phyloP scores from a whole-genome alignment of 2,888 invertebrate genomes.

The Rhaphigaster nebulosa region DNA sequence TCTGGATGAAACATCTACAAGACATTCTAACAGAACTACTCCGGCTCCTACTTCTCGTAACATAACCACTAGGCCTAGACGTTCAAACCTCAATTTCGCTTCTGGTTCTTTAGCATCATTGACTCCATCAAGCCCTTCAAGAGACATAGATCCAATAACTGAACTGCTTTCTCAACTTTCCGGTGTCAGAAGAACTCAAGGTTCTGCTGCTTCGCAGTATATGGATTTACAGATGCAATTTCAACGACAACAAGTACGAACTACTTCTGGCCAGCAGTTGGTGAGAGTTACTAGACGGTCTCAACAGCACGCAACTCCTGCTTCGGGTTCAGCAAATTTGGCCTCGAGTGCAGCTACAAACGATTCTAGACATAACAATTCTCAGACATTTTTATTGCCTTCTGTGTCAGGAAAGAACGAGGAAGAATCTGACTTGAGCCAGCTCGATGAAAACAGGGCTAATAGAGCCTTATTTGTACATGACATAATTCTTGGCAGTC shows the following conservation, averaged over 20 bases:
- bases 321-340: background rate
- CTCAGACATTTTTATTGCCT: slow-evolving; percentile 10
- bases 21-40: slow-evolving; percentile 48
- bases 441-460: background rate
- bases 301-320: slow-evolving; percentile 18
- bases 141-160: slow-evolving; percentile 60
- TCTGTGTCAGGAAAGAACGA: background rate
- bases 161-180: slow-evolving; percentile 81
- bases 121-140: slow-evolving; percentile 14
- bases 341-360: background rate
- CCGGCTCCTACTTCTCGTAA: slow-evolving; percentile 54
- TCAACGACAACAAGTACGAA: slow-evolving; percentile 86
- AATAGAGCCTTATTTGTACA: slow-evolving; percentile 39
- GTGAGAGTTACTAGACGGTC: slow-evolving; percentile 28
- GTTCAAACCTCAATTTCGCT: slow-evolving; percentile 56
- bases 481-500: slow-evolving; percentile 16
- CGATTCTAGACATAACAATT: background rate
- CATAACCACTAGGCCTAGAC: slow-evolving; percentile 47
- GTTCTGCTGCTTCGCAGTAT: slow-evolving; percentile 73
- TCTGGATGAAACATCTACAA: slow-evolving; percentile 57
- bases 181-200: slow-evolving; percentile 82
- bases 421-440: background rate
- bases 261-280: slow-evolving; percentile 48
- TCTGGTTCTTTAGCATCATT: slow-evolving; percentile 51
- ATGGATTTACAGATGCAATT: slow-evolving; percentile 95